Base-by-base conservation (phyloP, 2,797 vertebrate genomes). In the Halcyon smyrnensis region DNA sequence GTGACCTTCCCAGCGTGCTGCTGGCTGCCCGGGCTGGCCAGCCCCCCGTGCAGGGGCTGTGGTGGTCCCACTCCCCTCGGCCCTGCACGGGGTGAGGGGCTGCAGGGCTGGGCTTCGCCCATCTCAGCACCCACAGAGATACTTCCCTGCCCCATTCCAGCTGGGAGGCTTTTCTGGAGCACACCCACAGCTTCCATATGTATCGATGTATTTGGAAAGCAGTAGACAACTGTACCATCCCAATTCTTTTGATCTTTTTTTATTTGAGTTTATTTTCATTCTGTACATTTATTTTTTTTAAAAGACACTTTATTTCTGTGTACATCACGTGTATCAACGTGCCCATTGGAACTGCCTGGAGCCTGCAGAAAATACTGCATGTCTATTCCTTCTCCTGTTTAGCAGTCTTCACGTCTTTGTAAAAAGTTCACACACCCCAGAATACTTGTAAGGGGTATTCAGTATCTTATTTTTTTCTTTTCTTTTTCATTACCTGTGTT, bases 261-360 rank as follows among this genome's bases (percentile, higher is more conserved):
- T 65, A 16, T 51, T 45, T 13, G 7, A 45, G 5, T 59, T 71
- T 17, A 6, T 80, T 93, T 90, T 73, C 4, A 27, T 84, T 91
- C 11, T 45, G 14, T 32, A 4, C 8, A 4, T 16, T 63, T 30
- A 7, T 36, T 21, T 70, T 80, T 69, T 17, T 57, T 57, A 30
- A 2, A 65, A 60, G 25, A 43, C 1, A 0, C 18, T 65, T 57
- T 30, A n/a, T 79, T 75, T 81, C 19, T 36, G 18, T 53, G 24
- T 4, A 2, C 12, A 1, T 14, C 25, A 9, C 1, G 0, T n/a
- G 3, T 54, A 7, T 67, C 41, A 13, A 2, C 4, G 0, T 32
- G 28, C 32, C 34, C 6, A 1, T 3, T 23, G 15, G 43, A 69
- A 36, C 46, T 43, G 9, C 37, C 21, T 9, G 30, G 39, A 54